Percentiles rank a stretch among this genome's conserved stretches.
Conservation (phyloP, 1,140 invertebrate genomes). For the Drosophila nikananu region DNA sequence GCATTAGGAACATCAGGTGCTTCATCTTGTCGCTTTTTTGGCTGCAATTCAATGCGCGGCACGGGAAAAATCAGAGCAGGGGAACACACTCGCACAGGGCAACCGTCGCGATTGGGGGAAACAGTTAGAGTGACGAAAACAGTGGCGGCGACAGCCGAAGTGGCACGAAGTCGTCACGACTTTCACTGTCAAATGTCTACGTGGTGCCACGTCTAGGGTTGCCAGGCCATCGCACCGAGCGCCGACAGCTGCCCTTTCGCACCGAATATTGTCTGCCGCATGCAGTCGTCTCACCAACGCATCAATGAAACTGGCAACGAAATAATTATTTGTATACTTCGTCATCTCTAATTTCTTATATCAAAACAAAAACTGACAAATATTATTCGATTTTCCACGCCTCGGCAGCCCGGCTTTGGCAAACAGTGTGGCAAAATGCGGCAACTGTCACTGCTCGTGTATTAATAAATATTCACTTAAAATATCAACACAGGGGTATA, state of each 20-base stretch:
- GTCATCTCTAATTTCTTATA: neutral
- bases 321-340: neutral
- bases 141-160: conserved; percentile 62
- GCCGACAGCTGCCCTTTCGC: neutral
- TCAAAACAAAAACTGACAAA: neutral
- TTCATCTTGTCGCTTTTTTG: conserved; percentile 85
- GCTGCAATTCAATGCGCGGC: conserved; percentile 31
- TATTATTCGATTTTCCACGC: neutral
- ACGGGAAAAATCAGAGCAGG: conserved; percentile 24
- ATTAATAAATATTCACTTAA: neutral
- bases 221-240: neutral
- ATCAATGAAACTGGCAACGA: conserved; percentile 12
- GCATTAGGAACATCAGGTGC: conserved; percentile 86
- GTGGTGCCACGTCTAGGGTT: conserved; percentile 79
- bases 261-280: neutral
- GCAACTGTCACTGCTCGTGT: conserved; percentile 30
- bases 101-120: conserved; percentile 56
- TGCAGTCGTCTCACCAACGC: too few relatives aligned
- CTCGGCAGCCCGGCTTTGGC: conserved; percentile 5
- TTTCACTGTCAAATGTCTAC: conserved; percentile 79
- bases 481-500: rapidly evolving
- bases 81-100: conserved; percentile 28
- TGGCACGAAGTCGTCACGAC: conserved; percentile 61
- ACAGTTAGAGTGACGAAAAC: conserved; percentile 55
- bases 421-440: conserved; percentile 9